phyloP scores from a whole-genome alignment of 2,888 invertebrate species.

The Tachina grossa region DNA sequence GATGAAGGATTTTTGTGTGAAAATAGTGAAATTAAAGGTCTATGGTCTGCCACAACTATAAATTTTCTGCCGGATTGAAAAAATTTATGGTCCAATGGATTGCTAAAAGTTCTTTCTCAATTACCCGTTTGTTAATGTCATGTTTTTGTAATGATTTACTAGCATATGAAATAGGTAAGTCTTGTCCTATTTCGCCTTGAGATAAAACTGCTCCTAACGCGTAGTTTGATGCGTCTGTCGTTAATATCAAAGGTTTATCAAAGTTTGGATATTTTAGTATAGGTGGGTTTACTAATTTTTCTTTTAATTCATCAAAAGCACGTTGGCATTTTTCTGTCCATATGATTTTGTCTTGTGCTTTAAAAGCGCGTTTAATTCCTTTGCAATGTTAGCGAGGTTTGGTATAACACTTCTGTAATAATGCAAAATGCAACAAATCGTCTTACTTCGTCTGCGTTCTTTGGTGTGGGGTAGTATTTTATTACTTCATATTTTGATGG shows the following conservation, averaged over 20 bases:
- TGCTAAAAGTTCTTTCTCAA: background rate
- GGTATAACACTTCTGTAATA: background rate
- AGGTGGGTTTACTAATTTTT: background rate
- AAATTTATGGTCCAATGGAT: background rate
- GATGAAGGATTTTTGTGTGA: background rate
- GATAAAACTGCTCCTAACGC: too few species aligned
- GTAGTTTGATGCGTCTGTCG: background rate
- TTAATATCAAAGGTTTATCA: background rate
- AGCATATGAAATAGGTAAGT: background rate
- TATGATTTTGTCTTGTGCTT: too few species aligned
- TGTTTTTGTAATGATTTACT: background rate
- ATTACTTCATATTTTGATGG: too few species aligned
- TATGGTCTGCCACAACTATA: slow-evolving; percentile 1
- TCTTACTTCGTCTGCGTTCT: too few species aligned
- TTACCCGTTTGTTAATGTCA: background rate
- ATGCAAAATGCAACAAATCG: background rate
- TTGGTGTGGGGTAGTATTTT: too few species aligned
- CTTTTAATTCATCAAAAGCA: background rate
- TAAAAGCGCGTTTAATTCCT: too few species aligned
- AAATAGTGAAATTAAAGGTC: slow-evolving; percentile 3
- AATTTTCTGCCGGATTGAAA: background rate
- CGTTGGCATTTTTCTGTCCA: too few species aligned
- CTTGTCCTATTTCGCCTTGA: background rate
- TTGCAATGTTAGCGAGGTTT: background rate
- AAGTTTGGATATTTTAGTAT: background rate